phyloP scores from a whole-genome alignment of 2,113 vertebrate genomes.

The Equus quagga region DNA sequence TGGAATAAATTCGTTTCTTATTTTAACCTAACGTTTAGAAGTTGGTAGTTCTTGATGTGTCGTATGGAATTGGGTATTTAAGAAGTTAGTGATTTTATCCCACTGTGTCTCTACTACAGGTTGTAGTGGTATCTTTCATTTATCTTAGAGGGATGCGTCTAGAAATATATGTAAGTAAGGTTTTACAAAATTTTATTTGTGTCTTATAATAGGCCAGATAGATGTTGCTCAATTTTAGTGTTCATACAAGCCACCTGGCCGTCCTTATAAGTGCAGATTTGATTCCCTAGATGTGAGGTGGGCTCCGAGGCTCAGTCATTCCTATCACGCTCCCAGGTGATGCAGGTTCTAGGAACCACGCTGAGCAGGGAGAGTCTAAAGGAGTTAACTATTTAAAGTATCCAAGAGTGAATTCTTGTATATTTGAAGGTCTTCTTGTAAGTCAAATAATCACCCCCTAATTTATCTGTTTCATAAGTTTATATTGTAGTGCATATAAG shows the following conservation, averaged over 20 bases:
- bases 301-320: neutral
- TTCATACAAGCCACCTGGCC: neutral
- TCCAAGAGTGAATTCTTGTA: neutral
- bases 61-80: neutral
- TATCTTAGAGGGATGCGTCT: neutral
- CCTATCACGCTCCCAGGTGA: neutral
- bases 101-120: neutral
- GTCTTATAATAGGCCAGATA: neutral
- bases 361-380: neutral
- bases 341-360: neutral
- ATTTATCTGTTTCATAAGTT: neutral
- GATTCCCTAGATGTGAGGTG: too few species aligned
- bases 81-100: neutral
- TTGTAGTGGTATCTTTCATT: neutral
- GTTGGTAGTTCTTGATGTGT: neutral
- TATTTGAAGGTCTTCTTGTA: neutral
- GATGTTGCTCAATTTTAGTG: neutral
- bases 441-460: neutral
- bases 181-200: neutral
- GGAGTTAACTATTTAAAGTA: neutral
- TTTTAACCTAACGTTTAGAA: conserved; percentile 1
- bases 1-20: neutral
- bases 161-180: neutral
- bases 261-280: neutral
- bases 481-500: neutral